Conservation (phyloP, 2,888 invertebrate species). For the Erebia aethiops region DNA sequence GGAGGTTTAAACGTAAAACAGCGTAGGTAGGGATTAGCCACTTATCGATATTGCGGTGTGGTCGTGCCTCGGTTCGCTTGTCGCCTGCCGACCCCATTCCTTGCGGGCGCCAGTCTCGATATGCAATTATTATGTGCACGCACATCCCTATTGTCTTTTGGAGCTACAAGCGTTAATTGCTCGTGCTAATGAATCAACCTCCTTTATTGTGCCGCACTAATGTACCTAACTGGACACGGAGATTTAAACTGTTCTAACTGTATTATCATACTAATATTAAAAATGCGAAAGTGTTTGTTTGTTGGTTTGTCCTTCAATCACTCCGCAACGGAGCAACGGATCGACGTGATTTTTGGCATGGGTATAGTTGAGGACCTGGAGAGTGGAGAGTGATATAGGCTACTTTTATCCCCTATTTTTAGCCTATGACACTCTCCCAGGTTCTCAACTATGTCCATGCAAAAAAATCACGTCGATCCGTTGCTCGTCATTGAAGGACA, state of each 20-base stretch:
- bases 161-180: constrained; percentile 44
- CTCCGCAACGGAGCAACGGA: too few species aligned
- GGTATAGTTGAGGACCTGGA: too few species aligned
- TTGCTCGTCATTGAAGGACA: too few species aligned
- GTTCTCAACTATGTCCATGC: too few species aligned
- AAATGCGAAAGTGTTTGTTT: too few species aligned
- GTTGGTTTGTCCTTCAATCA: too few species aligned
- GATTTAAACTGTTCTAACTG: constrained; percentile 7
- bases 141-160: constrained; percentile 72
- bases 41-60: constrained; percentile 61
- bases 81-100: constrained; percentile 57
- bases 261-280: too few species aligned
- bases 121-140: constrained; percentile 57
- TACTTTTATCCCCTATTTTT: too few species aligned
- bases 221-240: constrained; percentile 11
- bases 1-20: constrained; percentile 43
- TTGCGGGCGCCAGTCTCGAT: constrained; percentile 61
- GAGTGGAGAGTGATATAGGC: too few species aligned
- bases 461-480: too few species aligned
- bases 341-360: too few species aligned
- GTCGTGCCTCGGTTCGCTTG: constrained; percentile 55
- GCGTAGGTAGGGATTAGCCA: constrained; percentile 50
- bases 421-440: too few species aligned
- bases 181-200: constrained; percentile 40
- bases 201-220: constrained; percentile 35